Percentiles rank a stretch among this genome's conserved stretches.
These are phyloP conservation scores for Camponotus fellah DNA, from an alignment of 2,888 invertebrate species.

Conservation along the genomic window DNA sequence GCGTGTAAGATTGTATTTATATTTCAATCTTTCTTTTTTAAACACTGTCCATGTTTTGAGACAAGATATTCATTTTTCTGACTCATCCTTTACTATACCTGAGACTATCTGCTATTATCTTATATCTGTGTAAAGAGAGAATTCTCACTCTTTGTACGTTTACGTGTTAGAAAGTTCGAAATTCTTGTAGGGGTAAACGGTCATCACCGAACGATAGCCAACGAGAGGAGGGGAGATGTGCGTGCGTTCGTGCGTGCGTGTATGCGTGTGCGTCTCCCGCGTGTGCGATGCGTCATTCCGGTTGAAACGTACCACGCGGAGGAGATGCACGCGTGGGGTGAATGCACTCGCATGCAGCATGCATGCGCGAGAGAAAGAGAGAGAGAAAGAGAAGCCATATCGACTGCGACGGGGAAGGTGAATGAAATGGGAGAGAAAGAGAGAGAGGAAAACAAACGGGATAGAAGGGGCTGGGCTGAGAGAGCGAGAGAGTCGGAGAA, in stretches of 20 bases:
- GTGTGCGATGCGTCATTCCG: conserved; percentile 43
- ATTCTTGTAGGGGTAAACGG: conserved; percentile 18
- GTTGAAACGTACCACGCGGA: conserved; percentile 41
- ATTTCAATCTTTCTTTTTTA: not conserved
- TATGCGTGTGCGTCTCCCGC: conserved; percentile 29
- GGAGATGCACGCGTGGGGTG: conserved; percentile 62
- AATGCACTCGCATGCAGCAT: conserved; percentile 70
- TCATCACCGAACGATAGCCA: conserved; percentile 13
- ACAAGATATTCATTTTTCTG: not conserved
- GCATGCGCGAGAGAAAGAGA: conserved; percentile 30
- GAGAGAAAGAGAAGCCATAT: conserved; percentile 27
- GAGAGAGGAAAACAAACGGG: conserved; percentile 39
- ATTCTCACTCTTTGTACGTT: not conserved
- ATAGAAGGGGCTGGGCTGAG: conserved; percentile 25
- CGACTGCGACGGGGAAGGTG: conserved; percentile 40
- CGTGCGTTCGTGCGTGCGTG: conserved; percentile 11
- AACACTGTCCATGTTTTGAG: not conserved
- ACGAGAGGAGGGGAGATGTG: not conserved
- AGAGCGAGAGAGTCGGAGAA: conserved; percentile 48
- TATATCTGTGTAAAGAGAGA: not conserved
- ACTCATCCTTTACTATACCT: not conserved
- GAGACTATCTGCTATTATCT: not conserved
- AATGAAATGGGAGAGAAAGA: conserved; percentile 38
- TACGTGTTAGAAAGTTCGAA: not conserved
- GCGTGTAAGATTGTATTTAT: conserved; percentile 14